Evolutionary conservation across 2,888 invertebrate species (phyloP).

Genomic region (Trissonchulus sp.): DNA sequence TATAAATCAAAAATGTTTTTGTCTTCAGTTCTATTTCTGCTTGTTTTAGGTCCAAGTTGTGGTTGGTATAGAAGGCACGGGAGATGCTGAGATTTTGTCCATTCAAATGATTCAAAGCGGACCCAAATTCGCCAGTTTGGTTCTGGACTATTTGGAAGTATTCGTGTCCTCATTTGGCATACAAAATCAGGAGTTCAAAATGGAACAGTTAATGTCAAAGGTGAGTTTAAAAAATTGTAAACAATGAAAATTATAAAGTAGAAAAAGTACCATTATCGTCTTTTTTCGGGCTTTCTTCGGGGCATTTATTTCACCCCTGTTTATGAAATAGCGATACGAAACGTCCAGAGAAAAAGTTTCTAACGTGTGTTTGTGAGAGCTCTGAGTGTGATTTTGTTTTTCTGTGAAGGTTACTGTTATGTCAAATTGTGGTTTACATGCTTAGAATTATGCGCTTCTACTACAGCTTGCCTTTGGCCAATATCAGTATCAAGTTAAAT

Average conservation of each 20-base stretch:
- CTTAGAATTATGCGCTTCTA: too few relatives aligned
- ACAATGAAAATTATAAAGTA: neutral
- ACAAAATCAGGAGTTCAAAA: neutral
- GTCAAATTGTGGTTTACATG: too few relatives aligned
- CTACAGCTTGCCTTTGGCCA: too few relatives aligned
- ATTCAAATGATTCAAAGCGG: neutral
- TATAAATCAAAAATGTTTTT: too few relatives aligned
- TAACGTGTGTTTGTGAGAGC: too few relatives aligned
- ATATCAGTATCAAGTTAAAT: too few relatives aligned
- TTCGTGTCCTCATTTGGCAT: neutral
- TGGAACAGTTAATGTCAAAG: neutral
- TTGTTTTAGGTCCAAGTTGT: conserved; percentile 1
- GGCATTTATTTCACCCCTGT: too few relatives aligned
- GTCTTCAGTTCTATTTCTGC: neutral
- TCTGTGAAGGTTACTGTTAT: too few relatives aligned
- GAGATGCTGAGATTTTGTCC: neutral
- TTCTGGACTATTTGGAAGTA: neutral
- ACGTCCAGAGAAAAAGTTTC: too few relatives aligned
- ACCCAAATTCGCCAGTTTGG: neutral
- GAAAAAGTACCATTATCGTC: neutral
- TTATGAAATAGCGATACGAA: too few relatives aligned
- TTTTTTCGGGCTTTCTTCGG: too few relatives aligned
- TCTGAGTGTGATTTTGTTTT: too few relatives aligned
- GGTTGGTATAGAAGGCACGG: neutral
- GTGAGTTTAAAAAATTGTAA: neutral